phyloP scores from a whole-genome alignment of 2,888 invertebrate genomes.

The Sycophila texana region DNA sequence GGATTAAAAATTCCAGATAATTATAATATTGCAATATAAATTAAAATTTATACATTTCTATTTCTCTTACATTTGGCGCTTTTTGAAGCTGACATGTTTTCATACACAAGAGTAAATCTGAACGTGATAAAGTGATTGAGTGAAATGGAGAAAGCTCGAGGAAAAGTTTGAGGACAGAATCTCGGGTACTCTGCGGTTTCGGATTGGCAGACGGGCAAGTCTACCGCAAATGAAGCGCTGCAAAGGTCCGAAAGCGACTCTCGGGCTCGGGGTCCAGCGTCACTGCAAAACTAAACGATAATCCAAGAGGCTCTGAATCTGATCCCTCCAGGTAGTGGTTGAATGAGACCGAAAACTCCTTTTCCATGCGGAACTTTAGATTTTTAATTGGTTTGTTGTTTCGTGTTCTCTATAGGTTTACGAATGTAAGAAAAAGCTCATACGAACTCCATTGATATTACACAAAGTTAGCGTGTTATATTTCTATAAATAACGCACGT shows the following conservation, averaged over 20 bases:
- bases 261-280: background rate
- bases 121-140: background rate
- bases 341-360: background rate
- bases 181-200: conserved; percentile 3
- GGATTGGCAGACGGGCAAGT: conserved; percentile 48
- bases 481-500: too few species aligned
- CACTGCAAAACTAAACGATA: conserved; percentile 46
- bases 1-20: too few species aligned
- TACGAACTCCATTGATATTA: too few species aligned
- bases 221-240: conserved; percentile 60
- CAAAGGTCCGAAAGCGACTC: conserved; percentile 31
- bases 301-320: conserved; percentile 38
- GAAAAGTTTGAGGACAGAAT: conserved; percentile 5
- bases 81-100: too few species aligned
- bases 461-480: too few species aligned
- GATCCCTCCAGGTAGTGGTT: conserved; percentile 5
- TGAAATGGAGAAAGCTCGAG: background rate
- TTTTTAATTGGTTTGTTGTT: conserved; percentile 13
- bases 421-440: too few species aligned
- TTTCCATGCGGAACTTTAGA: background rate
- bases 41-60: too few species aligned
- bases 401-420: background rate
- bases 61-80: too few species aligned
- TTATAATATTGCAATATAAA: too few species aligned
- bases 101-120: too few species aligned